Percentiles rank a stretch among this genome's conserved stretches.
These are phyloP conservation scores for Hippoglossus hippoglossus DNA, from an alignment of 2,797 vertebrate genomes.

Conservation along the genomic window DNA sequence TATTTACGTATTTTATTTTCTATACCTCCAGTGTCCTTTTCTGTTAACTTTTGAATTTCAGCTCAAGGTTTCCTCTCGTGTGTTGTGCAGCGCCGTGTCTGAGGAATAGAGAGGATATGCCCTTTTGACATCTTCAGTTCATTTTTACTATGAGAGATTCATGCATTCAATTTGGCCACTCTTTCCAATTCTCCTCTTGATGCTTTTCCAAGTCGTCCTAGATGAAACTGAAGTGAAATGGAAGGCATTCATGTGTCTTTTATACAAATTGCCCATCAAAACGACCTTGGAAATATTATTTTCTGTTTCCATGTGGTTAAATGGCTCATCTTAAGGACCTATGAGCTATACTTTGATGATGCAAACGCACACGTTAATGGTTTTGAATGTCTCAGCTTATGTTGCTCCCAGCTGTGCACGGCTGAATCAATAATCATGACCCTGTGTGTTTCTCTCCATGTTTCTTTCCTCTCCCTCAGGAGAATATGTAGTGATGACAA, in stretches of 20 bases:
- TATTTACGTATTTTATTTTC: neutral
- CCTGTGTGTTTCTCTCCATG: constrained; percentile 55
- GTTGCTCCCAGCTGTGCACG: constrained; percentile 47
- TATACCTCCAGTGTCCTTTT: neutral
- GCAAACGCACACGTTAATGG: constrained; percentile 19
- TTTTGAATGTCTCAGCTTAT: constrained; percentile 68
- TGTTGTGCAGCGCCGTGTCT: neutral
- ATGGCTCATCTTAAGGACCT: constrained; percentile 2
- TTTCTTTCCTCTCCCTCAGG: constrained; percentile 84
- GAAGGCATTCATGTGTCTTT: neutral
- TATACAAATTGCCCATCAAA: neutral
- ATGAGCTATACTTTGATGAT: constrained; percentile 26
- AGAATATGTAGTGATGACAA: constrained; percentile 99
- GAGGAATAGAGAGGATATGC: neutral
- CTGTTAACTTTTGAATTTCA: constrained; percentile 6
- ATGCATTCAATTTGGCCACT: neutral
- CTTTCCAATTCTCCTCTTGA: neutral
- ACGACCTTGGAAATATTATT: neutral
- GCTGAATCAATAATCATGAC: constrained; percentile 74
- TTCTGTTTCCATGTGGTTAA: constrained; percentile 12
- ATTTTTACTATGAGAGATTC: neutral
- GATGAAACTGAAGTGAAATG: neutral
- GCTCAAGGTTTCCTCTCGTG: constrained; percentile 13
- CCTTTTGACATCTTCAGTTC: neutral
- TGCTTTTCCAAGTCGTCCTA: neutral